A percentile compares a stretch with the other conserved stretches of the same genome.
Evolutionary conservation across 2,888 invertebrate species (phyloP).

Genomic region (Drosophila macrospina): DNA sequence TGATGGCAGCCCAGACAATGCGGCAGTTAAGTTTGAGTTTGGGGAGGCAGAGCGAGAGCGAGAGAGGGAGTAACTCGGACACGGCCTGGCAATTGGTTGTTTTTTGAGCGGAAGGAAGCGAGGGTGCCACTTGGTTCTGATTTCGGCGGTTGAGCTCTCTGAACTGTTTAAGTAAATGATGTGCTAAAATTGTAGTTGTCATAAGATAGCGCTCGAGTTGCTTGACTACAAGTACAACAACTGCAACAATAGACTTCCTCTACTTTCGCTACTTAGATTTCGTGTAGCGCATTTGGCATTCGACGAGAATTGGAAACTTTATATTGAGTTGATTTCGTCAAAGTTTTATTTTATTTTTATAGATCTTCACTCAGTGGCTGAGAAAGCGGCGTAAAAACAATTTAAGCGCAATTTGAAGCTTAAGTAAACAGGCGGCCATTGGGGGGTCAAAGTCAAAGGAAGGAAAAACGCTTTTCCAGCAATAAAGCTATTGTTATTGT

Average conservation of each 20-base stretch:
- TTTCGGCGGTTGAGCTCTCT: constrained; percentile 43
- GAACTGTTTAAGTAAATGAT: constrained; percentile 57
- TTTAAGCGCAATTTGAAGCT: constrained; percentile 77
- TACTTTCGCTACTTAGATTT: no score
- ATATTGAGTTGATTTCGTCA: constrained; percentile 37
- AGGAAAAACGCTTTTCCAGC: constrained; percentile 13
- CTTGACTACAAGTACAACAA: not conserved
- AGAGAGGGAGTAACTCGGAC: not conserved
- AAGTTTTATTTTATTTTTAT: constrained; percentile 43
- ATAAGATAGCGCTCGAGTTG: constrained; percentile 18
- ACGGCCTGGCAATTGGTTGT: constrained; percentile 27
- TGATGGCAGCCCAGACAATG: constrained; percentile 76
- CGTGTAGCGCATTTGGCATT: constrained; percentile 27
- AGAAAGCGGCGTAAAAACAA: constrained; percentile 70
- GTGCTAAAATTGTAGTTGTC: constrained; percentile 66
- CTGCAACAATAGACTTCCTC: no score
- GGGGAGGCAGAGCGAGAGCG: not conserved
- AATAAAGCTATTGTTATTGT: constrained; percentile 12
- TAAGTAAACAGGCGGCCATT: constrained; percentile 63
- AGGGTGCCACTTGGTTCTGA: constrained; percentile 47
- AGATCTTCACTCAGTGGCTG: constrained; percentile 45
- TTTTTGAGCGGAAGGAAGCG: constrained; percentile 17
- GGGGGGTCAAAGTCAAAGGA: constrained; percentile 45
- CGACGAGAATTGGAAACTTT: constrained; percentile 12
- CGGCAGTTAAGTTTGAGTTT: constrained; percentile 25